Evolutionary conservation across 1,140 invertebrate species (phyloP).

Genomic region (Brachionus koreanus): DNA sequence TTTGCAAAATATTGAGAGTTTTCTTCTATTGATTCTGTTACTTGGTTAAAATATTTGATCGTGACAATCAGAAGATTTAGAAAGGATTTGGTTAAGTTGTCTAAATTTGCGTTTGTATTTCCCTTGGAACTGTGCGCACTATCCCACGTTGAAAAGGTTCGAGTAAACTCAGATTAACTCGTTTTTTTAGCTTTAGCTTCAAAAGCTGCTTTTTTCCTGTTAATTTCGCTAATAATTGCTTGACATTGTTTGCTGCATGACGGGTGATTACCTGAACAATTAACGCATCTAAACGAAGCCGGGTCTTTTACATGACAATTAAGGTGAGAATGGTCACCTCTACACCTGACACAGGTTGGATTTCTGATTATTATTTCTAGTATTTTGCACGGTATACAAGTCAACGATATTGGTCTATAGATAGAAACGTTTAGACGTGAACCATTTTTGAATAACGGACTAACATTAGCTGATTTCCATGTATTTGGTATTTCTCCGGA

Average conservation of each 20-base stretch:
- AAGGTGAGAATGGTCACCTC: background rate
- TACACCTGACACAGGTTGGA: background rate
- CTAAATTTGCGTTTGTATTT: too few relatives aligned
- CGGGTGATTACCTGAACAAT: background rate
- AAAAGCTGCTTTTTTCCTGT: background rate
- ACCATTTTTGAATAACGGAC: too few relatives aligned
- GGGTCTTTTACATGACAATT: background rate
- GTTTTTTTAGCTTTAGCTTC: background rate
- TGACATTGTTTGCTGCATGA: background rate
- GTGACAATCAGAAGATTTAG: background rate
- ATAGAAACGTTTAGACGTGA: too few relatives aligned
- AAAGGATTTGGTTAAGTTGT: background rate
- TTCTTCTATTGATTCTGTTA: conserved; percentile 9
- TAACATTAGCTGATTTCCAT: too few relatives aligned
- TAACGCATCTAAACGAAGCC: background rate
- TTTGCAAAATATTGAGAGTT: background rate
- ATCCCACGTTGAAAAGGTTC: background rate
- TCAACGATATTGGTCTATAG: too few relatives aligned
- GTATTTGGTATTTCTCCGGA: too few relatives aligned
- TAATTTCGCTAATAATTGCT: background rate
- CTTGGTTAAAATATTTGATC: background rate
- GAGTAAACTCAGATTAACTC: background rate
- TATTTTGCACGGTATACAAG: too few relatives aligned
- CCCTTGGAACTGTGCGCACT: too few relatives aligned
- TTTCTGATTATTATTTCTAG: too few relatives aligned